Evolutionary conservation across 2,888 invertebrate genomes (phyloP), one percentile per base, ranked within the genome.

Genomic region (Platypus cylindrus): DNA sequence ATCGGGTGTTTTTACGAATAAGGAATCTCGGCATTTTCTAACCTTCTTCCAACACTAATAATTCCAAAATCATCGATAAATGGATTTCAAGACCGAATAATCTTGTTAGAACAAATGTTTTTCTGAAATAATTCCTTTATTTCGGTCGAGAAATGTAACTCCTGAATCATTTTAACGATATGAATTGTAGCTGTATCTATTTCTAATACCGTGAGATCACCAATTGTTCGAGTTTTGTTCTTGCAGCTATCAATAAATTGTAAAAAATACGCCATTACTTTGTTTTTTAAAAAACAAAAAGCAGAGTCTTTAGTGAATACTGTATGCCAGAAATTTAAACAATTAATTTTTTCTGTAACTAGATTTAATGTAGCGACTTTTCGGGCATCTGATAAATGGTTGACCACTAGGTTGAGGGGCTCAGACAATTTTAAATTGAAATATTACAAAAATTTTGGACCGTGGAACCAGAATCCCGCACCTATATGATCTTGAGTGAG

Each of bases 11-110:
- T 38, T 17, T 41, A 32, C 7, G 25, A 11, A 34, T 34, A 37
- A 14, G 31, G 12, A 3, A 41, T 14, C 2, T 32, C 17, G 4
- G 43, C 28, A 27, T 43, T 29, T 24, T 13, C 17, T 20, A 38
- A 29, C 16, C 36, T 15, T 9, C 41, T 39, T n/a, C 41, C 44
- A 2, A 41, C 44, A 12, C 43, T 18, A n/a, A 43, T 12, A 12
- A 41, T 8, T 8, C 23, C 15, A 3, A 9, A 8, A 8, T 22
- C 9, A 16, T 41, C 41, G 1, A 41, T 8, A 32, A 43, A 43
- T 8, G 43, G 43, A 17, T 38, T 36, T 11, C 41, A 27, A 4
- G 31, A 29, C 15, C 31, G 17, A n/a, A 43, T n/a, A 23, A 22
- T 4, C 8, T 33, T 37, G 13, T 35, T 34, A 7, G 32, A 29